Percentiles rank a stretch among this genome's conserved stretches.
Conservation (phyloP, 2,888 invertebrate species). For the Agonopterix heracliana region DNA sequence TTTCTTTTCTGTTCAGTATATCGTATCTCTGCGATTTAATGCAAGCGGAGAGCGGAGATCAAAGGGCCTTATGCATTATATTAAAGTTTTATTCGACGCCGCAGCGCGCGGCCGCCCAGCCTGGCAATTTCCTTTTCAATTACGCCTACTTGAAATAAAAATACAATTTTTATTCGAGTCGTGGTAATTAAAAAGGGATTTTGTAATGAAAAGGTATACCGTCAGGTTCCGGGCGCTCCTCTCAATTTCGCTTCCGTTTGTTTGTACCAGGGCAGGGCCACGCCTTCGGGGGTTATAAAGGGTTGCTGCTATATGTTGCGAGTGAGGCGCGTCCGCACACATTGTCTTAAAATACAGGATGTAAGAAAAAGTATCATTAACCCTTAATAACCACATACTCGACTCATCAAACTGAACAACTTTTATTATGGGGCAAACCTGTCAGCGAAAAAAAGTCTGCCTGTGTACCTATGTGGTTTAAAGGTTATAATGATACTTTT, state of each 20-base stretch:
- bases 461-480: too few species aligned
- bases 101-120: constrained; percentile 47
- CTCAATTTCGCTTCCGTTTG: constrained; percentile 74
- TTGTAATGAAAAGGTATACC: constrained; percentile 75
- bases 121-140: constrained; percentile 74
- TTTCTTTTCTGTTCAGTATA: constrained; percentile 23
- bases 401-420: too few species aligned
- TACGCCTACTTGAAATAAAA: constrained; percentile 74
- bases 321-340: constrained; percentile 46
- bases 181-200: constrained; percentile 76
- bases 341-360: constrained; percentile 17
- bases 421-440: too few species aligned
- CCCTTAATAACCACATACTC: too few species aligned
- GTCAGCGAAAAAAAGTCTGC: too few species aligned
- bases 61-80: constrained; percentile 74
- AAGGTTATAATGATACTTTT: too few species aligned
- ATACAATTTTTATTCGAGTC: constrained; percentile 73
- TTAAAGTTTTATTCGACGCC: constrained; percentile 71
- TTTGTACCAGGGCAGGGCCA: constrained; percentile 63
- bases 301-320: constrained; percentile 43
- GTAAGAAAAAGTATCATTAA: too few species aligned
- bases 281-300: constrained; percentile 62
- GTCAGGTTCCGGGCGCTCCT: constrained; percentile 70
- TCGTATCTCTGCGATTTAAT: constrained; percentile 59
- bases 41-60: constrained; percentile 66